phyloP scores from a whole-genome alignment of 2,888 invertebrate genomes.

The Notocelia uddmanniana region DNA sequence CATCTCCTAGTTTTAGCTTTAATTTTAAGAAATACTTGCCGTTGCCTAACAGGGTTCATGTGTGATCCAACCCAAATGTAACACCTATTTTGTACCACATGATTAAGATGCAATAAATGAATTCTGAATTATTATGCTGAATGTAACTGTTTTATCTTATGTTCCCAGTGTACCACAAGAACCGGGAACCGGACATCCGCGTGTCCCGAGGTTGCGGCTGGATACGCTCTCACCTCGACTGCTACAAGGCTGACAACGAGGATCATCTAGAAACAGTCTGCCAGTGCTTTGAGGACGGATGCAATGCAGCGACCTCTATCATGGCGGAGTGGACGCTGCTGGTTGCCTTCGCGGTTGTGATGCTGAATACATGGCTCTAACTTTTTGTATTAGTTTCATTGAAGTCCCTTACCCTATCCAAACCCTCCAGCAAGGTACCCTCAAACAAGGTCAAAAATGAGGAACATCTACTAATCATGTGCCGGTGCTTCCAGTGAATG shows the following conservation, averaged over 20 bases:
- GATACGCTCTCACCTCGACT: constrained; percentile 76
- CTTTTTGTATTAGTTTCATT: background rate
- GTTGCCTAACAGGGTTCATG: too few species aligned
- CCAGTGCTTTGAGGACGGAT: constrained; percentile 87
- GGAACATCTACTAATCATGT: constrained; percentile 87
- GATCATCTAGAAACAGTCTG: constrained; percentile 88
- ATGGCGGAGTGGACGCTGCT: background rate
- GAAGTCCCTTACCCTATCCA: background rate
- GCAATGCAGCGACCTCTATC: constrained; percentile 71
- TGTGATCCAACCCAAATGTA: too few species aligned
- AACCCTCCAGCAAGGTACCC: background rate
- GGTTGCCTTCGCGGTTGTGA: background rate
- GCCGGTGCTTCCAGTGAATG: constrained; percentile 87
- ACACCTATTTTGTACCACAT: too few species aligned
- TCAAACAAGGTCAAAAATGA: constrained; percentile 87
- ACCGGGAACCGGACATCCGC: constrained; percentile 73
- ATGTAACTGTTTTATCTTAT: too few species aligned
- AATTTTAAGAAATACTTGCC: too few species aligned
- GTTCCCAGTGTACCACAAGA: constrained; percentile 71
- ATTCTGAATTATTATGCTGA: too few species aligned
- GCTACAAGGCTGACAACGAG: constrained; percentile 87
- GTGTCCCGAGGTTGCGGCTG: constrained; percentile 88
- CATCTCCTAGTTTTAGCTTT: too few species aligned
- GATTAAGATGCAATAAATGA: too few species aligned
- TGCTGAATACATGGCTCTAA: constrained; percentile 3